These are phyloP conservation scores for Drosophila maculinotata DNA, from an alignment of 2,888 invertebrate genomes.

Conservation along the genomic window DNA sequence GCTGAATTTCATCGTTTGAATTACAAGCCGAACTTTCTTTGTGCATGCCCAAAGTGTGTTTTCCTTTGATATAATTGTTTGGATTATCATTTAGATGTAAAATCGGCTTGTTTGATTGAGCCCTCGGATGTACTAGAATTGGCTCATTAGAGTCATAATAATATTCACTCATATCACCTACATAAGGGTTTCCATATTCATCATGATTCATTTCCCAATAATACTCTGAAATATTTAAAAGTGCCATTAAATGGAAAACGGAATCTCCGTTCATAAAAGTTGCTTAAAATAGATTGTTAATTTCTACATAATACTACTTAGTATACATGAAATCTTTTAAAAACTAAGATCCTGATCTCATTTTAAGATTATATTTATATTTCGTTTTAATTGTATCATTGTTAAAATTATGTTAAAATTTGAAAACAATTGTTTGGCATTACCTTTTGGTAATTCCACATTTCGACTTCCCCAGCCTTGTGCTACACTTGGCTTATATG, in stretches of 20 bases:
- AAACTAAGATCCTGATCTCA: no score
- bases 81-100: not conserved
- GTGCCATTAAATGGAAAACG: not conserved
- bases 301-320: not conserved
- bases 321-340: no score
- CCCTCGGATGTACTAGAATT: not conserved
- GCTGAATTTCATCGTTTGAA: conserved; percentile 55
- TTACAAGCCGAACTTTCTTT: conserved; percentile 1
- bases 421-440: not conserved
- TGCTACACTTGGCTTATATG: conserved; percentile 84
- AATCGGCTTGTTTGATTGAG: not conserved
- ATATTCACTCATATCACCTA: conserved; percentile 4
- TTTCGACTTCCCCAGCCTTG: conserved; percentile 85
- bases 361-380: not conserved
- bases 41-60: no score
- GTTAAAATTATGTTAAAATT: not conserved
- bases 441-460: conserved; percentile 83
- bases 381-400: not conserved
- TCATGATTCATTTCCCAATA: conserved; percentile 4
- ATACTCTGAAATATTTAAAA: conserved; percentile 56
- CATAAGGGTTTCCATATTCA: conserved; percentile 8
- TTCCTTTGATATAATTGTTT: not conserved
- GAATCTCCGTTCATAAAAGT: not conserved
- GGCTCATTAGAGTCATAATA: conserved; percentile 7
- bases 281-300: not conserved